phyloP scores from a whole-genome alignment of 1,140 invertebrate genomes.

The Drusus annulatus region DNA sequence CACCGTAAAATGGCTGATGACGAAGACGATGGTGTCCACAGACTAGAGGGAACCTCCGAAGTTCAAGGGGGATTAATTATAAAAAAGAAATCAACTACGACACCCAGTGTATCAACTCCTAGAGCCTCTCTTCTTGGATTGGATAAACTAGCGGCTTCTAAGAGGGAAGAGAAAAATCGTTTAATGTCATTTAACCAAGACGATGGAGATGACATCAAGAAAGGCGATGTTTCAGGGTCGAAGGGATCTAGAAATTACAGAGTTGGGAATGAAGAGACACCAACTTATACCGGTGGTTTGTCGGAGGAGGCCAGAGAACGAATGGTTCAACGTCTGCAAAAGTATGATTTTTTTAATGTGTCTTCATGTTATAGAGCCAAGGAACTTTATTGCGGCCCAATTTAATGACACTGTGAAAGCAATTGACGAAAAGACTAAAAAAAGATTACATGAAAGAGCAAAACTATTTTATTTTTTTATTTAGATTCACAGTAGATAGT shows the following conservation, averaged over 20 bases:
- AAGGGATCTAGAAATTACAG: constrained; percentile 81
- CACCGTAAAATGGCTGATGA: constrained; percentile 55
- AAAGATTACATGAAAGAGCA: no score
- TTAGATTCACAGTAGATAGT: no score
- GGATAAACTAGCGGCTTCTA: constrained; percentile 87
- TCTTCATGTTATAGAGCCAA: no score
- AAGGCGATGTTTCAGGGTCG: constrained; percentile 64
- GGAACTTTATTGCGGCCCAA: no score
- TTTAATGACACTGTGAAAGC: no score
- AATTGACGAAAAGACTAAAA: no score
- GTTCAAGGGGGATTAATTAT: constrained; percentile 87
- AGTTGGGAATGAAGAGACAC: constrained; percentile 87
- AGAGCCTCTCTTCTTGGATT: constrained; percentile 87
- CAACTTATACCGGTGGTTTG: constrained; percentile 93
- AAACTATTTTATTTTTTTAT: no score
- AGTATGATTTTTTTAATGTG: constrained; percentile 59
- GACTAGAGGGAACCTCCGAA: constrained; percentile 85
- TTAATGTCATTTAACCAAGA: constrained; percentile 78
- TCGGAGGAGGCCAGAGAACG: constrained; percentile 83
- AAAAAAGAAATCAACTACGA: constrained; percentile 80
- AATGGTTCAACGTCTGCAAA: constrained; percentile 77
- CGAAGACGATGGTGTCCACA: constrained; percentile 78
- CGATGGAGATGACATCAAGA: constrained; percentile 71
- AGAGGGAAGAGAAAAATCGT: constrained; percentile 77
- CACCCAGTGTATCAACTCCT: constrained; percentile 83